A percentile compares a stretch with the other conserved stretches of the same genome.
phyloP scores from a whole-genome alignment of 2,797 vertebrate genomes.

The Antennarius maculatus region DNA sequence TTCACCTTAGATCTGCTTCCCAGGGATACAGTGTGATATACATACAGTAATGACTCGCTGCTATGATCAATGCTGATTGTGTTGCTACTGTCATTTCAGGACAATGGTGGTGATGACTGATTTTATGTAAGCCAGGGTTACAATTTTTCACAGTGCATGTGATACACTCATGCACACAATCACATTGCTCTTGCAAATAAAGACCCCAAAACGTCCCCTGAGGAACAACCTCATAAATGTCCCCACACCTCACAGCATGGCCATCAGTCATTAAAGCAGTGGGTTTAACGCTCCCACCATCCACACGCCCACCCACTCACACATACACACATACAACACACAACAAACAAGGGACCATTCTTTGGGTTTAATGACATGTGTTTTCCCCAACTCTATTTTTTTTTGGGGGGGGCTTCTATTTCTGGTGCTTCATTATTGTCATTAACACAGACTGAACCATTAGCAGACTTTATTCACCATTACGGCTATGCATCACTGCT shows the following conservation, averaged over 20 bases:
- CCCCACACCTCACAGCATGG: not conserved
- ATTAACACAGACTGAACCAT: constrained; percentile 64
- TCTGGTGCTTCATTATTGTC: constrained; percentile 60
- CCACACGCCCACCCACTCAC: constrained; percentile 2
- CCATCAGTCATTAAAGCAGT: not conserved
- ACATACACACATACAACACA: constrained; percentile 15
- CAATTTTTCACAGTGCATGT: not conserved
- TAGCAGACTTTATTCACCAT: constrained; percentile 60
- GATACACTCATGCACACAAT: constrained; percentile 10
- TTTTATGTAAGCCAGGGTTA: too few species aligned
- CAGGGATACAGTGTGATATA: too few species aligned
- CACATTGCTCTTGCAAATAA: constrained; percentile 17
- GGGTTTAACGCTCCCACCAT: not conserved
- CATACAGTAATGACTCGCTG: too few species aligned
- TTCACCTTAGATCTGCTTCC: too few species aligned
- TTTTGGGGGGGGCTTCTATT: constrained; percentile 59
- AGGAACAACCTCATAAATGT: constrained; percentile 6
- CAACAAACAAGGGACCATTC: constrained; percentile 60
- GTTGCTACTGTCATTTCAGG: too few species aligned
- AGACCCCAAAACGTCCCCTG: constrained; percentile 30
- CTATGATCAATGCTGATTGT: too few species aligned
- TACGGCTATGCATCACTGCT: constrained; percentile 29
- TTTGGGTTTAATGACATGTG: constrained; percentile 58
- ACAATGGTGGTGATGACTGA: too few species aligned
- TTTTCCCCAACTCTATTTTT: constrained; percentile 60